Evolutionary conservation across 1,140 invertebrate genomes (phyloP).

Genomic region (Drosophila ohnishii): DNA sequence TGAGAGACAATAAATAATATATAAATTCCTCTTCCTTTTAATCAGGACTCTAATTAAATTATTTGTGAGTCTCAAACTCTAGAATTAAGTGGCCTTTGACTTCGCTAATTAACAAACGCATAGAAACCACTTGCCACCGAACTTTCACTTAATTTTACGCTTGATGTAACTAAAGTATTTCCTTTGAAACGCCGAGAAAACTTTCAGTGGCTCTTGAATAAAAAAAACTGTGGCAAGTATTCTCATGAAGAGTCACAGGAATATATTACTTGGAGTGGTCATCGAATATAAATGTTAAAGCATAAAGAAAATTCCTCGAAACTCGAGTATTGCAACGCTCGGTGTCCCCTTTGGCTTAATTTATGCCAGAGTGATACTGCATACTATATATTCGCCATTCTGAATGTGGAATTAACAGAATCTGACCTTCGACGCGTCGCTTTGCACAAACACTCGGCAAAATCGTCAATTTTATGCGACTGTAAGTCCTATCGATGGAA

Average conservation of each 20-base stretch:
- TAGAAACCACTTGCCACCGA: background rate
- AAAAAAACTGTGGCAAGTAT: background rate
- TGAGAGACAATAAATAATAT: background rate
- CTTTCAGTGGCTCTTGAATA: background rate
- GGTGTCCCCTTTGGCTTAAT: background rate
- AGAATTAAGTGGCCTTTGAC: background rate
- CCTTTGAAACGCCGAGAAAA: slow-evolving; percentile 11
- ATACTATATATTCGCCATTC: background rate
- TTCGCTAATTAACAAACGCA: slow-evolving; percentile 4
- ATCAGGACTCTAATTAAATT: background rate
- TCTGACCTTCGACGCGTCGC: slow-evolving; percentile 19
- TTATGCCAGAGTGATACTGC: slow-evolving; percentile 10
- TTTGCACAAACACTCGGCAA: slow-evolving; percentile 33
- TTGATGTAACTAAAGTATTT: slow-evolving; percentile 8
- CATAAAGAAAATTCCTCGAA: background rate
- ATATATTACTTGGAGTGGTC: slow-evolving; percentile 24
- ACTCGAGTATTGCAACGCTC: background rate
- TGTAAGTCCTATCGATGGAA: slow-evolving; percentile 60
- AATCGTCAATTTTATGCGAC: slow-evolving; percentile 64
- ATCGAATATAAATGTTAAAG: slow-evolving; percentile 9
- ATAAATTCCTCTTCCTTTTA: background rate
- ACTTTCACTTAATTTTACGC: slow-evolving; percentile 12
- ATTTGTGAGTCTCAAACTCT: background rate
- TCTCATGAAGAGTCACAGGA: background rate
- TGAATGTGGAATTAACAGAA: slow-evolving; percentile 12